Percentiles rank a stretch among this genome's conserved stretches.
These are phyloP conservation scores for Bungarus multicinctus DNA, from an alignment of 2,113 vertebrate species.

Conservation along the genomic window DNA sequence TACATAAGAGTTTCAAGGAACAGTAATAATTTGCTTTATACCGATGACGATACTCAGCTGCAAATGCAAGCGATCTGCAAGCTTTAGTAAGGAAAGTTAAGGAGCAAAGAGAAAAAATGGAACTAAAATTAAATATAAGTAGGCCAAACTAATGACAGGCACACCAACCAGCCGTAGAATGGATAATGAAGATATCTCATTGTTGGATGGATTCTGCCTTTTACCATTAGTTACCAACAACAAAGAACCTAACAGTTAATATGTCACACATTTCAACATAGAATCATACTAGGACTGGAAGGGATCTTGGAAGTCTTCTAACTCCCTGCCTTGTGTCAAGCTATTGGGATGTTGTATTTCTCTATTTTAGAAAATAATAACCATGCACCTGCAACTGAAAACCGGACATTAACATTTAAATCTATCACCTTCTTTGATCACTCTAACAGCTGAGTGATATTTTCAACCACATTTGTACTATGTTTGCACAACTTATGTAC, in stretches of 20 bases:
- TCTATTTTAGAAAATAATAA: not conserved
- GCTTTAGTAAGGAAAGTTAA: not conserved
- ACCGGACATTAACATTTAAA: not conserved
- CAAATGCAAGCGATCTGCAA: not conserved
- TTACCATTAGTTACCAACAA: not conserved
- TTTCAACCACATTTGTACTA: not conserved
- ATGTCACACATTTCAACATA: not conserved
- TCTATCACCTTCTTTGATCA: not conserved
- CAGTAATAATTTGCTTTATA: not conserved
- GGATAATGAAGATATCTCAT: not conserved
- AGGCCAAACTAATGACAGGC: not conserved
- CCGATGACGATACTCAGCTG: not conserved
- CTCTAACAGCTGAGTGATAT: not conserved
- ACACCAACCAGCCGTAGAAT: not conserved
- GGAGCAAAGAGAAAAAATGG: not conserved
- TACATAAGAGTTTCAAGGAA: not conserved
- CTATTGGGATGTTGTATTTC: not conserved
- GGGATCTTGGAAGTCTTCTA: not conserved
- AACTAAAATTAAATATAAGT: not conserved
- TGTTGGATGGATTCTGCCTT: not conserved
- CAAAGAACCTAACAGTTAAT: not conserved
- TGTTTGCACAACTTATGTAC: not conserved
- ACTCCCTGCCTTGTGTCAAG: not conserved
- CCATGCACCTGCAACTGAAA: not conserved
- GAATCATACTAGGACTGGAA: not conserved